Evolutionary conservation across 2,113 vertebrate species (phyloP), one percentile per base, ranked within the genome.

Genomic region (Hemiprocne comata): DNA sequence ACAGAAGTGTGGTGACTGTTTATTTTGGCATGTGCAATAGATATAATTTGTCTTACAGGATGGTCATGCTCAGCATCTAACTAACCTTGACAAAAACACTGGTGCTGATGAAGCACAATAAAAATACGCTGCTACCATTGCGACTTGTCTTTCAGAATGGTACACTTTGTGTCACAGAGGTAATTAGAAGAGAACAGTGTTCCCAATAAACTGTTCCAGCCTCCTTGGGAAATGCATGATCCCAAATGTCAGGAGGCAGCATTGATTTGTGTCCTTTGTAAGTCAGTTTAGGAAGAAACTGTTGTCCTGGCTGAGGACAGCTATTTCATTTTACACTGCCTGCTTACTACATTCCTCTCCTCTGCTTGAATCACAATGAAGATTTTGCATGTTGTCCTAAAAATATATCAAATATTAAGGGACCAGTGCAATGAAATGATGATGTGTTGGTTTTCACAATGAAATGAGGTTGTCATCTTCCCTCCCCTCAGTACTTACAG

Each of bases 41-140:
- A 3, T 40, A 38, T 24, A 1, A 1, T 55, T 83, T 31, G 5
- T 46, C 46, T 85, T 48, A 10, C 71, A 51, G 60, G 31, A 24
- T 54, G 70, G 62, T 67, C 13, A 4, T 23, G 70, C 67, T 95
- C 80, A 87, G 85, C 87, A 70, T 42, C 76, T 72, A 14, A 7
- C 70, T 95, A 61, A 93, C 91, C 95, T 94, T 97, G 95, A 28
- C 79, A 55, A 31, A 69, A 76, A n/a, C 73, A 23, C 24, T 7
- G 24, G 20, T 90, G 94, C 96, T 96, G 95, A 94, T 57, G 57
- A 75, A 87, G 90, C 88, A 54, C 84, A 75, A 46, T 61, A 69
- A 83, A 85, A 94, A 69, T 44, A 28, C 31, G 6, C 69, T 92
- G 88, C 85, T 82, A n/a, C 88, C 4, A 0, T 26, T 16, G 31